Evolutionary conservation across 2,113 vertebrate genomes (phyloP), one percentile per base, ranked within the genome.

Genomic region (Gobio gobio): DNA sequence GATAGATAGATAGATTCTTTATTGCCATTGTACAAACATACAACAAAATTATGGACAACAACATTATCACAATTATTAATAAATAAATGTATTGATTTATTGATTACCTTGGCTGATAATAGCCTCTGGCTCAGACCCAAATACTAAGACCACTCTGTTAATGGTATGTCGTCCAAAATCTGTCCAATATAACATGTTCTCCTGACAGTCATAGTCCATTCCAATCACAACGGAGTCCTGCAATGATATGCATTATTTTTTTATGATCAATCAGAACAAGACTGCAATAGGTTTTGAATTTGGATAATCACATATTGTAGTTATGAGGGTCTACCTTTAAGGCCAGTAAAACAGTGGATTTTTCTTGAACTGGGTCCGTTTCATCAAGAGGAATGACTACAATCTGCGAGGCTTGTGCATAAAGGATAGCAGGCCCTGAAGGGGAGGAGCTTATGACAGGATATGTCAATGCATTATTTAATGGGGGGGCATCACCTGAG

Each of bases 201-300:
- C 96, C 54, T 89, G 92, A 91, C 97, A 99, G 93, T 99, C 97
- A 0, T 96, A 95, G 90, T 96, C 96, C 0, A 99, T 93, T 0
- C 97, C 98, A 49, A 99, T 97, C 12, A 98, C 95, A 24, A 98
- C 98, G 86, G 98, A 99, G 20, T 97, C 97, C 98, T 99, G 92
- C 75, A 88, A 54, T 75, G n/a, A 40, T 24, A 80, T 4, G 18
- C 24, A 80, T 58, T 29, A 29, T 76, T 76, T 22, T n/a, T 54
- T 33, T 20, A 10, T 33, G 16, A 51, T 54, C 6, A 9, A 33
- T 76, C 24, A 74, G 6, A 74, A 56, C 18, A 56, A 56, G 54
- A 20, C 2, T 3, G 54, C 72, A 74, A 9, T 13, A 74, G 68
- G n/a, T 49, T 74, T 72, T 43, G 68, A 40, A 72, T 72, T 43